Percentiles rank a stretch among this genome's conserved stretches.
Conservation (phyloP, 2,888 invertebrate genomes). For the Caenorhabditis becei region DNA sequence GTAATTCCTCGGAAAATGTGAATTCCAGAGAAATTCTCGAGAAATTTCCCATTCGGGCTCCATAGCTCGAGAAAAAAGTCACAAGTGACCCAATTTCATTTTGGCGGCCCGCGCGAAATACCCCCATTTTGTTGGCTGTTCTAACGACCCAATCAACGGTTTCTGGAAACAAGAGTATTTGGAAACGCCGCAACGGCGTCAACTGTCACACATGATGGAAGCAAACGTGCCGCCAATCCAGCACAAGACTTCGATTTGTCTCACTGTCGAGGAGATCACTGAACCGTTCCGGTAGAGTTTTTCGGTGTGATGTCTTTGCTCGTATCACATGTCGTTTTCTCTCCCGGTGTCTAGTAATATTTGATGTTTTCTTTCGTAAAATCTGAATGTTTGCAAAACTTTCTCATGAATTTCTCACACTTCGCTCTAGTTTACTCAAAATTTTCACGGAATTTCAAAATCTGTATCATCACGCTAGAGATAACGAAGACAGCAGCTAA, state of each 20-base stretch:
- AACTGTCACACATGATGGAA: conserved; percentile 38
- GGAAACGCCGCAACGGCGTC: conserved; percentile 33
- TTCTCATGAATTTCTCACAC: too few species aligned
- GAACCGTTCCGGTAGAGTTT: conserved; percentile 51
- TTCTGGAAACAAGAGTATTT: conserved; percentile 42
- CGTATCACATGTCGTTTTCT: too few species aligned
- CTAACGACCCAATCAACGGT: conserved; percentile 56
- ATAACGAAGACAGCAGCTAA: too few species aligned
- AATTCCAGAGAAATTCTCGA: conserved; percentile 12
- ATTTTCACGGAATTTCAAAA: too few species aligned
- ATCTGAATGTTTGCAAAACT: too few species aligned
- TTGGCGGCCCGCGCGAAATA: conserved; percentile 24
- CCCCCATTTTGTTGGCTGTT: conserved; percentile 42
- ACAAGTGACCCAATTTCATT: conserved; percentile 46
- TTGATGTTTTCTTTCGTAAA: too few species aligned
- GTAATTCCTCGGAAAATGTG: conserved; percentile 14
- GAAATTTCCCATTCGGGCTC: conserved; percentile 2
- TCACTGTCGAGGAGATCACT: conserved; percentile 51
- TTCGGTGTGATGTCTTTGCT: too few species aligned
- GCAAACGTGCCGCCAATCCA: conserved; percentile 30
- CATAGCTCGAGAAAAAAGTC: conserved; percentile 16
- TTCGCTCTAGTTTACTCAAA: too few species aligned
- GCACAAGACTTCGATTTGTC: conserved; percentile 47
- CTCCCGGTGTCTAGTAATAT: too few species aligned
- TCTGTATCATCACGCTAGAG: too few species aligned